Conservation (phyloP, 37 sponge, comb jelly and placozoan species). For the Oscarella lobularis region DNA sequence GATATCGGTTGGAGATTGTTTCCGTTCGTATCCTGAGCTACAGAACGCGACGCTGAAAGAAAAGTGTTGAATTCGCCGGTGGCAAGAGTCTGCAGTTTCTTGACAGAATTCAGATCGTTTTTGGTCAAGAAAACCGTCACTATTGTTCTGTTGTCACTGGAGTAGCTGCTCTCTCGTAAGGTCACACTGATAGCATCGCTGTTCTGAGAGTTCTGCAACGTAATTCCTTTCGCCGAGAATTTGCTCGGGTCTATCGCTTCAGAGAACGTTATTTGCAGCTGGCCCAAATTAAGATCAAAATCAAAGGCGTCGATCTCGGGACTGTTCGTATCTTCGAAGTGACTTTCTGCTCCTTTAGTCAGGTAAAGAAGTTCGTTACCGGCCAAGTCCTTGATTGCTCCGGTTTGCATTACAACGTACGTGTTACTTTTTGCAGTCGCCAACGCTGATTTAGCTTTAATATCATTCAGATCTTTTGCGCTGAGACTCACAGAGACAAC, state of each 20-base stretch:
- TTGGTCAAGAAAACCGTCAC: slow-evolving; percentile 37
- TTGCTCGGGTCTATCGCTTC: slow-evolving; percentile 42
- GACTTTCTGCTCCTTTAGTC: not conserved
- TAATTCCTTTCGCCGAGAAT: slow-evolving; percentile 21
- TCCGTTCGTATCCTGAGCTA: not conserved
- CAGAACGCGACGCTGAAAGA: not conserved
- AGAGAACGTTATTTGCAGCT: slow-evolving; percentile 50
- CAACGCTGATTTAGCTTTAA: slow-evolving; percentile 39
- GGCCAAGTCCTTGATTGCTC: slow-evolving; percentile 40
- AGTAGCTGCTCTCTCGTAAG: slow-evolving; percentile 53
- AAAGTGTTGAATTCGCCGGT: not conserved
- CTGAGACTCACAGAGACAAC: slow-evolving; percentile 26
- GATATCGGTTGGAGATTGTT: slow-evolving; percentile 22
- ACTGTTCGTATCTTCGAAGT: not conserved
- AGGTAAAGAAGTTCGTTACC: slow-evolving; percentile 16
- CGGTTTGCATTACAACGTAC: not conserved
- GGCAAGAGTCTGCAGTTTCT: slow-evolving; percentile 34
- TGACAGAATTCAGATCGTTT: slow-evolving; percentile 56
- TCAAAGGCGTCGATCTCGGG: slow-evolving; percentile 21
- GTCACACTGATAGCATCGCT: slow-evolving; percentile 30
- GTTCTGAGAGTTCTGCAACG: slow-evolving; percentile 49
- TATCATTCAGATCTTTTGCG: slow-evolving; percentile 47
- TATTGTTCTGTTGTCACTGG: slow-evolving; percentile 35
- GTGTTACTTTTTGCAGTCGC: slow-evolving; percentile 23
- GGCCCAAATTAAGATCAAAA: slow-evolving; percentile 55